These are phyloP conservation scores for Nephotettix cincticeps DNA, from an alignment of 1,140 invertebrate species.

Conservation along the genomic window DNA sequence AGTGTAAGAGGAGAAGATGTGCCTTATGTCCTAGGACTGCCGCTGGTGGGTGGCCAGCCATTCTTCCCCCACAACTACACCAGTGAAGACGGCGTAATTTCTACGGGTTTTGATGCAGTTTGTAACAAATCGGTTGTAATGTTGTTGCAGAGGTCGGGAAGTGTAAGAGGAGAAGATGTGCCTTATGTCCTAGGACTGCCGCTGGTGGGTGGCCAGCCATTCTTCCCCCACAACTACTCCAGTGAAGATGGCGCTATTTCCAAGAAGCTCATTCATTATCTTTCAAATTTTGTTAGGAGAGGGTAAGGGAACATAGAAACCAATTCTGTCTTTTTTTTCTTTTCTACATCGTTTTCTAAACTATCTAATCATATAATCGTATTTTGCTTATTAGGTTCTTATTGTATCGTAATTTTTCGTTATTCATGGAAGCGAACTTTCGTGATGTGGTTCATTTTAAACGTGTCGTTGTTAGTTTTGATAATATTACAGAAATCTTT, in stretches of 20 bases:
- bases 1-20: constrained; percentile 91
- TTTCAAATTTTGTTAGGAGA: constrained; percentile 78
- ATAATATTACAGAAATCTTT: too few relatives aligned
- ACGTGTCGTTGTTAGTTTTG: too few relatives aligned
- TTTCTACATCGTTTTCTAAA: too few relatives aligned
- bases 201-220: constrained; percentile 62
- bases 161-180: constrained; percentile 90
- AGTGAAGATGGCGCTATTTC: constrained; percentile 69
- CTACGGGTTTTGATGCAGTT: constrained; percentile 50
- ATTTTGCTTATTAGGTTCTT: too few relatives aligned
- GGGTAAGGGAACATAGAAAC: constrained; percentile 70
- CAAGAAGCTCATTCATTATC: constrained; percentile 73
- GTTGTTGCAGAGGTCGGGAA: constrained; percentile 63
- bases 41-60: constrained; percentile 64
- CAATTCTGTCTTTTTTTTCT: too few relatives aligned
- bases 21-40: constrained; percentile 89
- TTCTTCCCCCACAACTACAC: constrained; percentile 69
- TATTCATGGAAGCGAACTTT: too few relatives aligned
- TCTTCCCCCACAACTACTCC: constrained; percentile 68
- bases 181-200: constrained; percentile 92
- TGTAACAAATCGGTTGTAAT: constrained; percentile 12
- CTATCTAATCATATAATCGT: too few relatives aligned
- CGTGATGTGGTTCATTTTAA: too few relatives aligned
- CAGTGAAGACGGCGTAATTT: constrained; percentile 66
- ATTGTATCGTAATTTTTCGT: too few relatives aligned